These are phyloP conservation scores for Eilema caniola DNA, from an alignment of 2,888 invertebrate species.

Conservation along the genomic window DNA sequence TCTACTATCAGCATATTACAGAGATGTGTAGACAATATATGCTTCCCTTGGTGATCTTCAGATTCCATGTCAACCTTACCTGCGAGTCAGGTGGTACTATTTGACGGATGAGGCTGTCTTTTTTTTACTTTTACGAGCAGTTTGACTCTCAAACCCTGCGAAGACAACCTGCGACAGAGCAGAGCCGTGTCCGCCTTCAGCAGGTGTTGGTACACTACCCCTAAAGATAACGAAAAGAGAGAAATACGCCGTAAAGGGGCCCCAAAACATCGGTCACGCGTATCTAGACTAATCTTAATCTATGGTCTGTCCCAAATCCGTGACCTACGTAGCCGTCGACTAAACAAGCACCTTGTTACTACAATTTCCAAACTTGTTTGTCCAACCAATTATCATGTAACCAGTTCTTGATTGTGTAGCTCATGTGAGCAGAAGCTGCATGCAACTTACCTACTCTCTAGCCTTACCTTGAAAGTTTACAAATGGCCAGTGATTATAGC, in stretches of 20 bases:
- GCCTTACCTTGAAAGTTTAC: neutral
- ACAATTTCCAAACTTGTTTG: slow-evolving; percentile 5
- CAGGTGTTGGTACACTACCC: too few species aligned
- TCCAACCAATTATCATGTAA: neutral
- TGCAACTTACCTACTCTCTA: slow-evolving; percentile 2
- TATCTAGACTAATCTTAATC: neutral
- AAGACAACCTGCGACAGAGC: too few species aligned
- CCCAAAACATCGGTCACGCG: neutral
- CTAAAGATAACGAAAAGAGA: too few species aligned
- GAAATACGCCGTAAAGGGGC: too few species aligned
- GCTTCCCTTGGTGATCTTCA: too few species aligned
- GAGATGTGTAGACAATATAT: neutral
- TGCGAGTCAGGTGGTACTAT: too few species aligned
- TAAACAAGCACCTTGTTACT: neutral
- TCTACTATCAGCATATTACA: neutral
- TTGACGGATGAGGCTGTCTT: too few species aligned
- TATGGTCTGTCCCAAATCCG: neutral
- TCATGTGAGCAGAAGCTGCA: neutral
- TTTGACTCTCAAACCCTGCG: too few species aligned
- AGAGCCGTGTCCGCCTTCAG: too few species aligned
- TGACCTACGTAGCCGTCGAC: neutral
- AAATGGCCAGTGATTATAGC: slow-evolving; percentile 4
- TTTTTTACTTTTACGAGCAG: too few species aligned
- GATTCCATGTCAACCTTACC: neutral
- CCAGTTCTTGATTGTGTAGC: neutral